These are phyloP conservation scores for Buathra laborator DNA, from an alignment of 2,888 invertebrate genomes.

Conservation along the genomic window DNA sequence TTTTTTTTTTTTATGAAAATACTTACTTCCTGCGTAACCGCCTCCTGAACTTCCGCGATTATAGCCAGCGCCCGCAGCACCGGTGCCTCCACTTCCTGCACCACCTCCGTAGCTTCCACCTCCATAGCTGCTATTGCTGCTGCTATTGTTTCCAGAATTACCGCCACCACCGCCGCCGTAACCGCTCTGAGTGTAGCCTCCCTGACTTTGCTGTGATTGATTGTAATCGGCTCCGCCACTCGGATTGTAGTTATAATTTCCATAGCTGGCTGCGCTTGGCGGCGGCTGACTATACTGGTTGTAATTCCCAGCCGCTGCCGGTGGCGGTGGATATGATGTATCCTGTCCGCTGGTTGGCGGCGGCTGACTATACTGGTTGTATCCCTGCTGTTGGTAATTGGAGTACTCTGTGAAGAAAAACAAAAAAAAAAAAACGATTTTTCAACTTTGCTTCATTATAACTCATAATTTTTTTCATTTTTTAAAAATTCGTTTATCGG, in stretches of 20 bases:
- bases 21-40: constrained; percentile 77
- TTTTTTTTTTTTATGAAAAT: background rate
- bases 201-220: constrained; percentile 77
- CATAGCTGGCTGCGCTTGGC: constrained; percentile 78
- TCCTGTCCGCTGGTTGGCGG: constrained; percentile 80
- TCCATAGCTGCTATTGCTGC: constrained; percentile 86
- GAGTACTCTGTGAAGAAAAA: constrained; percentile 80
- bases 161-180: constrained; percentile 77
- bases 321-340: constrained; percentile 84
- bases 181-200: constrained; percentile 79
- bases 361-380: constrained; percentile 82
- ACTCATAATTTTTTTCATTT: background rate
- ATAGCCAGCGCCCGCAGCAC: constrained; percentile 85
- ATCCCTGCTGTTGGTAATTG: constrained; percentile 82
- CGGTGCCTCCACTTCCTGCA: constrained; percentile 74
- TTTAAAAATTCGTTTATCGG: background rate
- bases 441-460: too few species aligned
- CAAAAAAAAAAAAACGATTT: background rate
- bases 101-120: constrained; percentile 84
- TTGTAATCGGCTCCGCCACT: constrained; percentile 77
- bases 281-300: constrained; percentile 84
- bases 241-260: constrained; percentile 80
- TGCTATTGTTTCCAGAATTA: constrained; percentile 85
- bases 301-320: constrained; percentile 77
- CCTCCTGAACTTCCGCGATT: constrained; percentile 79